A percentile compares a stretch with the other conserved stretches of the same genome.
Evolutionary conservation across 1,140 invertebrate genomes (phyloP).

Genomic region (Atta colombica): DNA sequence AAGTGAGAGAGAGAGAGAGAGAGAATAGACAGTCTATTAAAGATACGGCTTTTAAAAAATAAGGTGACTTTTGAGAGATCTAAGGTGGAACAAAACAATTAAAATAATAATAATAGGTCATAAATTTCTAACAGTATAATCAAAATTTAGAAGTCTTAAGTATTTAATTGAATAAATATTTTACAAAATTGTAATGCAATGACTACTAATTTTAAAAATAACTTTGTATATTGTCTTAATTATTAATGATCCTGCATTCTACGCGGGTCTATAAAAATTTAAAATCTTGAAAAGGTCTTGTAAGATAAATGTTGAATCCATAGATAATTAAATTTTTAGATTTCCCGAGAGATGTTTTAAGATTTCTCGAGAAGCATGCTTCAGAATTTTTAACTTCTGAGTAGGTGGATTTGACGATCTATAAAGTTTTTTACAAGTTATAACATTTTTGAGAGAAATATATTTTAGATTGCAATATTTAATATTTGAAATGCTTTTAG

Average conservation of each 20-base stretch:
- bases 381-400: constrained; percentile 1
- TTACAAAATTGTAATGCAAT: background rate
- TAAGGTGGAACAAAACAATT: background rate
- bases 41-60: background rate
- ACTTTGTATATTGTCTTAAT: background rate
- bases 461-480: constrained; percentile 25
- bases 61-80: background rate
- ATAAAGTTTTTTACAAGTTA: background rate
- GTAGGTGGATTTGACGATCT: background rate
- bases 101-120: constrained; percentile 17
- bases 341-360: background rate
- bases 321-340: background rate
- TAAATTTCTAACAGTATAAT: constrained; percentile 11
- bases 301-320: background rate
- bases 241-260: background rate
- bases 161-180: background rate
- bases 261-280: background rate
- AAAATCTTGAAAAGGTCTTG: background rate
- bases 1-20: background rate
- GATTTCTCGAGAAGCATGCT: background rate
- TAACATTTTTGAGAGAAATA: background rate
- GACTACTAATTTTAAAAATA: background rate
- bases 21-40: background rate
- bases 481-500: background rate
- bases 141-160: background rate